Base-by-base conservation (phyloP, 2,113 vertebrate genomes). In the Lophius piscatorius region DNA sequence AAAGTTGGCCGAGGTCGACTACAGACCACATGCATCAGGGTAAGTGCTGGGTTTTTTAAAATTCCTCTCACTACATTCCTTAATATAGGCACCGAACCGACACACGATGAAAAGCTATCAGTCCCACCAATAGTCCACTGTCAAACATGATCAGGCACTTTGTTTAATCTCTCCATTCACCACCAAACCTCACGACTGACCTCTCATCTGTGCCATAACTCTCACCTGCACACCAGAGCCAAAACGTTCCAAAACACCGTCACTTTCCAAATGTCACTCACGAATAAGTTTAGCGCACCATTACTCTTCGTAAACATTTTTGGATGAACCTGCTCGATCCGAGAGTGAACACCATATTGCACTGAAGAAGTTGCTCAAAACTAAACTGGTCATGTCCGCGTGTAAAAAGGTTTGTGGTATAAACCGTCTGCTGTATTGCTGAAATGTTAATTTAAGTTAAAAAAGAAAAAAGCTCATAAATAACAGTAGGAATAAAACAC, bases 291-390 rank as follows among this genome's bases (percentile, higher is more conserved):
- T 4, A 44, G 10, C 20, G 4, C n/a, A n/a, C 36, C 6, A 62
- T 47, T 46, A 57, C 58, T 57, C 16, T 2, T 29, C 4, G 1
- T 23, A 26, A 26, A 23, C 54, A 12, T 45, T 20, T 31, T 6
- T 31, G 44, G 3, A 33, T 66, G 86, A 92, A 83, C 86, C 65
- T 49, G 69, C 52, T 71, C 80, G 66, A 81, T 81, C 80, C 88
- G 81, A 80, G 4, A 80, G 4, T 80, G 68, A 88, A 91, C 55
- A 76, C 78, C 82, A 93, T 92, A 94, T 94, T 94, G 91, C 92
- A 94, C 94, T 84, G 88, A 88, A 92, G 85, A 85, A 90, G 74
- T 89, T 83, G 88, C 87, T 55, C 21, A 91, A 75, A 90, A 86
- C 70, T 88, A 16, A 51, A 85, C 73, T 81, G 83, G 84, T 93